Evolutionary conservation across 2,888 invertebrate species (phyloP).

Genomic region (Baronia brevicornis): DNA sequence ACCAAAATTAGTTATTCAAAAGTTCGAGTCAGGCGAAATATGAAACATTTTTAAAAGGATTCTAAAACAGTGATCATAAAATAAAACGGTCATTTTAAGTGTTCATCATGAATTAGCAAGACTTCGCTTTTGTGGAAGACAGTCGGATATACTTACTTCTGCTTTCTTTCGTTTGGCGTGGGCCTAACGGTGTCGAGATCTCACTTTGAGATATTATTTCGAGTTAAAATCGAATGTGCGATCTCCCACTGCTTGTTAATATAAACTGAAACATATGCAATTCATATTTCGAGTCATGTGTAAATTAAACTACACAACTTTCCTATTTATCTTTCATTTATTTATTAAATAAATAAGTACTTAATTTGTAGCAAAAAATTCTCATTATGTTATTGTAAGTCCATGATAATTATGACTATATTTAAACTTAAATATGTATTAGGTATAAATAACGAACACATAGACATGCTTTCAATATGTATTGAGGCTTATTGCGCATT

Average conservation of each 20-base stretch:
- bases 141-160: constrained; percentile 34
- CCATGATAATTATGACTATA: constrained; percentile 15
- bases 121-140: constrained; percentile 29
- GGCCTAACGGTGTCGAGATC: constrained; percentile 62
- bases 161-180: constrained; percentile 25
- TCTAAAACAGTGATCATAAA: constrained; percentile 33
- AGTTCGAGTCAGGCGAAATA: constrained; percentile 14
- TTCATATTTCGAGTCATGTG: constrained; percentile 7
- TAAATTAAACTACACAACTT: background rate
- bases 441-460: no score
- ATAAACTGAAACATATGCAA: no score
- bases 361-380: constrained; percentile 31
- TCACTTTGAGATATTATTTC: constrained; percentile 48
- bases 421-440: no score
- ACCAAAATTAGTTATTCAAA: constrained; percentile 24
- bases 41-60: constrained; percentile 43
- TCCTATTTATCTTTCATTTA: constrained; percentile 28
- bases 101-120: constrained; percentile 38
- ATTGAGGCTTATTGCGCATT: constrained; percentile 68
- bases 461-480: constrained; percentile 44
- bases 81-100: constrained; percentile 26
- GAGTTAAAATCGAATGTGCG: constrained; percentile 23
- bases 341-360: constrained; percentile 39
- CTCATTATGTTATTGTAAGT: constrained; percentile 26
- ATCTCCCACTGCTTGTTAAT: no score